A percentile compares a stretch with the other conserved stretches of the same genome.
Evolutionary conservation across 2,113 vertebrate species (phyloP).

Genomic region (Catharus fuscescens): DNA sequence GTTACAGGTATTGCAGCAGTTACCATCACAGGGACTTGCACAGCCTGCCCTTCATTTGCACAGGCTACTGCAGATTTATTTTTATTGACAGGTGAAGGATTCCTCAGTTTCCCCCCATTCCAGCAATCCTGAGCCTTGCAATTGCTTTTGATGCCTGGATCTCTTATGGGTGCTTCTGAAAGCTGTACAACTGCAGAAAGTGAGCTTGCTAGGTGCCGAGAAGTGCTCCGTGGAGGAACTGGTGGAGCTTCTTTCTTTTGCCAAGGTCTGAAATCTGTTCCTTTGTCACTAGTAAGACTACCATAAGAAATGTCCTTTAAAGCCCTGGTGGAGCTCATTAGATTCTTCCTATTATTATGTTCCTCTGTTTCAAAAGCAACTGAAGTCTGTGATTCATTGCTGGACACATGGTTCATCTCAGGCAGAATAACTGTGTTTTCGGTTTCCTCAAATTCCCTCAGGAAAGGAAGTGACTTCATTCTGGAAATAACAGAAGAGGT

Average conservation of each 20-base stretch:
- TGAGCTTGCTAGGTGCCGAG: conserved; percentile 81
- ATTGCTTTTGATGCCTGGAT: conserved; percentile 38
- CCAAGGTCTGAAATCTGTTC: conserved; percentile 42
- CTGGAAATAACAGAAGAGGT: conserved; percentile 59
- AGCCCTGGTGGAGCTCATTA: conserved; percentile 41
- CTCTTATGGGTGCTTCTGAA: conserved; percentile 70
- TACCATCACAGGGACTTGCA: conserved; percentile 59
- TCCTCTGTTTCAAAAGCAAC: conserved; percentile 76
- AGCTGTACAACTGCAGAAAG: conserved; percentile 66
- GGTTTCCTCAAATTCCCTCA: conserved; percentile 68
- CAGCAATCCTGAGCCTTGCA: conserved; percentile 54
- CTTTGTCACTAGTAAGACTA: conserved; percentile 42
- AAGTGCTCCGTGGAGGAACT: conserved; percentile 87
- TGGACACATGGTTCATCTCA: conserved; percentile 24
- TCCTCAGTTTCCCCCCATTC: conserved; percentile 67
- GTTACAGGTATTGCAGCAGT: conserved; percentile 56
- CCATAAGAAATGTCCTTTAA: conserved; percentile 16
- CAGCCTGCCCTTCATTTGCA: conserved; percentile 77
- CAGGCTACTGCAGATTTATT: conserved; percentile 70
- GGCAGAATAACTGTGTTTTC: conserved; percentile 53
- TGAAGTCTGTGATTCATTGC: conserved; percentile 60
- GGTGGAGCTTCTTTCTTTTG: conserved; percentile 79
- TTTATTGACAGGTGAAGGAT: conserved; percentile 73
- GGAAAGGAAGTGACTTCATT: conserved; percentile 76
- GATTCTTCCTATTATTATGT: conserved; percentile 77